Evolutionary conservation across 2,888 invertebrate species (phyloP), one percentile per base, ranked within the genome.

Genomic region (Protonemura montana): DNA sequence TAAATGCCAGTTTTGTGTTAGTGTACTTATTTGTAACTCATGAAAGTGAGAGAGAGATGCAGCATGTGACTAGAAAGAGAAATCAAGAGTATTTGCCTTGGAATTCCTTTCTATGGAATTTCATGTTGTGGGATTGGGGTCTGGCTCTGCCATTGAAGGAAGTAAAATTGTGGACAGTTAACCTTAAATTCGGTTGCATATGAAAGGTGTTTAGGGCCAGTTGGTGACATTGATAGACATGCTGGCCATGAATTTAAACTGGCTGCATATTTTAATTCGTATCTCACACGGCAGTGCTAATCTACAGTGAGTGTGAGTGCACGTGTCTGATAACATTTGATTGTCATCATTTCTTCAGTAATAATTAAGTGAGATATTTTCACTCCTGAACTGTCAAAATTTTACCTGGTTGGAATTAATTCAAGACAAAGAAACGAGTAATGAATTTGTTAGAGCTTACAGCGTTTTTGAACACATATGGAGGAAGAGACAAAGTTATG

Each of bases 401-500:
- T 59, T 59, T 59, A 41, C 5, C 41, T 59, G 13, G 16, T 21
- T 10, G 21, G 2, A 59, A 59, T 13, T 13, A 59, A 2, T 59
- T 2, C 16, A 59, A 21, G 42, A 13, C 2, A 3, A 59, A 21
- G 21, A 59, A 85, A n/a, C n/a, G n/a, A n/a, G 30, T 26, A 10
- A 88, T 88, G 88, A 86, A 83, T 85, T 13, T 88, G 30, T 42
- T 85, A n/a, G 86, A 87, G 13, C 30, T 87, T 26, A 30, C 87
- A 26, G 87, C 94, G 89, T 93, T 96, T 90, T 92, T 97, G 89
- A 95, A 96, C 88, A 95, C 95, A 83, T 96, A 97, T 90, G 94
- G 94, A 90, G 97, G 97, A n/a, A 93, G 97, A 90, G 97, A 97
- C 92, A 97, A 97, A 88, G 90, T 97, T 42, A 94, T 97, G 89